Evolutionary conservation across 2,797 vertebrate genomes (phyloP).

Genomic region (Saxicola maurus): DNA sequence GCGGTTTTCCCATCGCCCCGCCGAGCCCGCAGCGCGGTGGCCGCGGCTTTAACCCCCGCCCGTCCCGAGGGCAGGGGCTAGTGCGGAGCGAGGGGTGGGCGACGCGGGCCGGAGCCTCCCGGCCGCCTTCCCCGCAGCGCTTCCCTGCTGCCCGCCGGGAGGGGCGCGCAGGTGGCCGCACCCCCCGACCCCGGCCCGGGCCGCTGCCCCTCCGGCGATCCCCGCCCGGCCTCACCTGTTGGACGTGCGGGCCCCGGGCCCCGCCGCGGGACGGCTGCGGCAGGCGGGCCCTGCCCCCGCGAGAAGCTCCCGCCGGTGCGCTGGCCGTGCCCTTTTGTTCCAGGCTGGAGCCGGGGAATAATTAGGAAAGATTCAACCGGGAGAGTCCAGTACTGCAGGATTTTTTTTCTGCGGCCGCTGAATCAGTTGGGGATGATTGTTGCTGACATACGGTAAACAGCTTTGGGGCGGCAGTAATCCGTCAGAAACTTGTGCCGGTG

Average conservation of each 20-base stretch:
- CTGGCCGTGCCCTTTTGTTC: constrained; percentile 29
- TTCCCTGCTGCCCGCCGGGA: neutral
- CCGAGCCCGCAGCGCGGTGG: neutral
- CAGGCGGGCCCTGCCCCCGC: neutral
- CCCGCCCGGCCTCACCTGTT: neutral
- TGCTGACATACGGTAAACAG: neutral
- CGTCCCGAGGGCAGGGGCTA: no score
- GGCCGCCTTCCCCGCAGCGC: neutral
- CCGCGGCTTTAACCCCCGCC: neutral
- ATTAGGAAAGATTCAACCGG: neutral
- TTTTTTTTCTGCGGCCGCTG: constrained; percentile 3
- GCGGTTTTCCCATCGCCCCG: neutral
- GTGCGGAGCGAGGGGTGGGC: neutral
- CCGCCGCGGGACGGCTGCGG: neutral
- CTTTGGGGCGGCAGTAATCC: constrained; percentile 3
- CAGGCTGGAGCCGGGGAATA: neutral
- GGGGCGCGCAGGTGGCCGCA: neutral
- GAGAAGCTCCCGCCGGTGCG: neutral
- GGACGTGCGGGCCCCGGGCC: neutral
- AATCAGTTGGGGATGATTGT: constrained; percentile 5
- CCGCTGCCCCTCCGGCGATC: neutral
- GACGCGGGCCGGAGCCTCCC: neutral
- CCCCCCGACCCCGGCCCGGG: neutral
- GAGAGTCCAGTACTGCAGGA: constrained; percentile 8
- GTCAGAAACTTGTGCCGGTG: neutral